Percentiles rank a stretch among this genome's conserved stretches.
Evolutionary conservation across 2,888 invertebrate species (phyloP).

Genomic region (Erpobdella octoculata): DNA sequence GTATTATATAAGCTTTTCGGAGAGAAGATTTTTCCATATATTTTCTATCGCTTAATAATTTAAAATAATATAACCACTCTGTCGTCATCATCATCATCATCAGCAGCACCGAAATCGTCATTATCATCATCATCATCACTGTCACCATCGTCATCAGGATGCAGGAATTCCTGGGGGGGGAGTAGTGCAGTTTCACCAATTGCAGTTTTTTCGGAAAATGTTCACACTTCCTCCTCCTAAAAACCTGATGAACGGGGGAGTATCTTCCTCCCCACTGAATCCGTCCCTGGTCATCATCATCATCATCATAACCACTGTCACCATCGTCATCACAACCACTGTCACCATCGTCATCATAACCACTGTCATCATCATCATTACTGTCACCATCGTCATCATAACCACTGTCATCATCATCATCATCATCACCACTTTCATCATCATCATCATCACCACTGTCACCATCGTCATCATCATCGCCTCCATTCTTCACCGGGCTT

Average conservation of each 20-base stretch:
- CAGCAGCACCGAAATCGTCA: not conserved
- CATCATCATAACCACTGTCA: constrained; percentile 11
- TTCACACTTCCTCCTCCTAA: no score
- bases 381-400: not conserved
- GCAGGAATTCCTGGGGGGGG: no score
- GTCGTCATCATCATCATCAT: not conserved
- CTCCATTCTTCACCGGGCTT: no score
- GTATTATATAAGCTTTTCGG: not conserved
- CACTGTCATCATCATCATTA: not conserved
- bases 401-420: not conserved
- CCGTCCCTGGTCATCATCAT: constrained; percentile 6
- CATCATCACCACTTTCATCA: not conserved
- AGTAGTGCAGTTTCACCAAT: no score
- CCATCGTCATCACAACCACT: constrained; percentile 15
- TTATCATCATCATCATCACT: not conserved
- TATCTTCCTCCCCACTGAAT: not conserved
- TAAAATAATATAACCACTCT: no score
- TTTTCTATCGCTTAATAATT: no score
- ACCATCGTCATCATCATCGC: no score
- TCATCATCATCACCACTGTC: not conserved
- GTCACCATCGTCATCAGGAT: not conserved
- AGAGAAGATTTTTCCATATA: no score
- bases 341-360: constrained; percentile 20
- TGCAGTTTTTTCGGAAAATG: no score
- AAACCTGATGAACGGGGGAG: no score